Evolutionary conservation across 1,140 invertebrate species (phyloP).

Genomic region (Delia radicum): DNA sequence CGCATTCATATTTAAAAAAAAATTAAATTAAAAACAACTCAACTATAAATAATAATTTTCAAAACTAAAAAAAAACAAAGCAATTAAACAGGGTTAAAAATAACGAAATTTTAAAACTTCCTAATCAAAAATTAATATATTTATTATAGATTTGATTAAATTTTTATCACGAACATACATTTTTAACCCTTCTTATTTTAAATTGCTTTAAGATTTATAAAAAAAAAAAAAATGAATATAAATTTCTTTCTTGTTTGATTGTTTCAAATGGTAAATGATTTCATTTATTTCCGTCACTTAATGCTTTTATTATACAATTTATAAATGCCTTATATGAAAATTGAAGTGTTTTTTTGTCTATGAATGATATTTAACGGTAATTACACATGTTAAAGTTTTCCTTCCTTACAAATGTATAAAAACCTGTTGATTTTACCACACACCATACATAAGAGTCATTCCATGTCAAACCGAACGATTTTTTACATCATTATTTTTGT

Average conservation of each 20-base stretch:
- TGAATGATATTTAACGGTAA: neutral
- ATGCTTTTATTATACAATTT: neutral
- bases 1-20: neutral
- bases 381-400: neutral
- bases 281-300: slow-evolving; percentile 48
- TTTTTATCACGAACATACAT: no score
- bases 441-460: no score
- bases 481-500: no score
- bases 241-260: slow-evolving; percentile 56
- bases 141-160: no score
- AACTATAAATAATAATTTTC: neutral
- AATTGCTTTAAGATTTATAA: neutral
- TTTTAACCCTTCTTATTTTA: no score
- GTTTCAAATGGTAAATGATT: slow-evolving; percentile 53
- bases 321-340: neutral
- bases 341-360: neutral
- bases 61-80: neutral
- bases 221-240: slow-evolving; percentile 22
- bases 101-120: neutral
- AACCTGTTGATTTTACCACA: neutral
- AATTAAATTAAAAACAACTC: slow-evolving; percentile 21
- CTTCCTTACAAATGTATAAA: no score
- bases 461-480: no score
- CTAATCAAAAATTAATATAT: no score
- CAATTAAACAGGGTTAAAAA: neutral